Conservation (phyloP, 1,140 invertebrate genomes). For the Brachionus manjavacas region DNA sequence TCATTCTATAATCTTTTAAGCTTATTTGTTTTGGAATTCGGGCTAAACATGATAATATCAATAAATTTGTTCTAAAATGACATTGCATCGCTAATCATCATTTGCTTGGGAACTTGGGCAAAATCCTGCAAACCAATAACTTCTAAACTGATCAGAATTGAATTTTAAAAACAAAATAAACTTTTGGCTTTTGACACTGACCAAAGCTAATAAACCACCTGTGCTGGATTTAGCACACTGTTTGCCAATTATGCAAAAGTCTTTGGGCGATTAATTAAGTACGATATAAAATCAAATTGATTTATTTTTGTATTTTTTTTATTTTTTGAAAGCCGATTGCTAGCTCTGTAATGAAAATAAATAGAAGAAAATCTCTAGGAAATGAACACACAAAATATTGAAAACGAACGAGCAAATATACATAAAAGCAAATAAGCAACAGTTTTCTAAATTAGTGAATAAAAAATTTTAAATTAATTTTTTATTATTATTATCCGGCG, state of each 20-base stretch:
- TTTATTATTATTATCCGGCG: slow-evolving; percentile 36
- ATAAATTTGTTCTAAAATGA: neutral
- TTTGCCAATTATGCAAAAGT: neutral
- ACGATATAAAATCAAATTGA: neutral
- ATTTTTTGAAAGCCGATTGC: neutral
- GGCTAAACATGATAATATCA: neutral
- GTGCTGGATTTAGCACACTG: neutral
- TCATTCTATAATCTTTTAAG: slow-evolving; percentile 3
- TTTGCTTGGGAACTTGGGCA: too few relatives aligned
- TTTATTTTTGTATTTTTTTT: neutral
- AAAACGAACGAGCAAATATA: slow-evolving; percentile 21
- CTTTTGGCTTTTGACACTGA: too few relatives aligned
- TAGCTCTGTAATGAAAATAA: neutral
- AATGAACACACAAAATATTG: slow-evolving; percentile 12
- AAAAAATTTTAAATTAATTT: slow-evolving; percentile 36
- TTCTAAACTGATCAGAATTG: too few relatives aligned
- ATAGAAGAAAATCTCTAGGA: slow-evolving; percentile 20
- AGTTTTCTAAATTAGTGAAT: slow-evolving; percentile 34
- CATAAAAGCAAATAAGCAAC: slow-evolving; percentile 22
- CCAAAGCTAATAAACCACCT: neutral
- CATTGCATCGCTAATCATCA: neutral
- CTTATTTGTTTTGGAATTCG: neutral
- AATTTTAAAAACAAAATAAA: too few relatives aligned
- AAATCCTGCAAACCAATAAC: too few relatives aligned
- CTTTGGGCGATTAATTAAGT: neutral